These are phyloP conservation scores for Rana temporaria DNA, from an alignment of 2,113 vertebrate genomes.

Conservation along the genomic window DNA sequence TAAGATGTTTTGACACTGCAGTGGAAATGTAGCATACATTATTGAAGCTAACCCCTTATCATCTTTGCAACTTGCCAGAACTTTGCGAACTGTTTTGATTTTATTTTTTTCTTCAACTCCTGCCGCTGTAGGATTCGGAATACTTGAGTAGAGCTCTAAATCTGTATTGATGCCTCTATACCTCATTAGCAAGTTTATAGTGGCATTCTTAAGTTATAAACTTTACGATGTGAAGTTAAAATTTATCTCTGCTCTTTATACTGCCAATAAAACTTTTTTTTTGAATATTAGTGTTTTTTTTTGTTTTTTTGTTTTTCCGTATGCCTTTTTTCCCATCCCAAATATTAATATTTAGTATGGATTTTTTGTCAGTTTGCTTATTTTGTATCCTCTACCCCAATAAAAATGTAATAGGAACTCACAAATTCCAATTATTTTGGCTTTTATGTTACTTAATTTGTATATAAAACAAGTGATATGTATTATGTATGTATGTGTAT, in stretches of 20 bases:
- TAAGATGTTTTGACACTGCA: conserved; percentile 32
- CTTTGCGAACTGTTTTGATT: conserved; percentile 39
- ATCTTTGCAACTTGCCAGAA: conserved; percentile 32
- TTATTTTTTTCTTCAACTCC: conserved; percentile 15
- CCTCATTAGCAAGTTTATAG: conserved; percentile 50
- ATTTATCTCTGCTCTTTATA: conserved; percentile 45
- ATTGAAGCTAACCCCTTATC: conserved; percentile 27
- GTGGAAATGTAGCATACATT: conserved; percentile 28
- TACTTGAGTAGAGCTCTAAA: conserved; percentile 28
- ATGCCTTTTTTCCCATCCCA: neutral
- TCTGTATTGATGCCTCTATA: conserved; percentile 36
- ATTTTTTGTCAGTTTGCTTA: neutral
- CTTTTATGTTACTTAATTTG: neutral
- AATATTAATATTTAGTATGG: neutral
- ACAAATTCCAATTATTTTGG: neutral
- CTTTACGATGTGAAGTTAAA: conserved; percentile 35
- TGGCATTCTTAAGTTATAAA: conserved; percentile 44
- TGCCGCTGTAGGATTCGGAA: conserved; percentile 23
- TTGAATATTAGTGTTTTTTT: conserved; percentile 16
- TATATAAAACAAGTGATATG: neutral
- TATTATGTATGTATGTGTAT: no score
- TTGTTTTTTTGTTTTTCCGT: neutral
- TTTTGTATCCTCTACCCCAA: neutral
- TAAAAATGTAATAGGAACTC: neutral
- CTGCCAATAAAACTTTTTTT: conserved; percentile 27